Evolutionary conservation across 1,140 invertebrate genomes (phyloP).

Genomic region (Pseudomyrmex cubaensis): DNA sequence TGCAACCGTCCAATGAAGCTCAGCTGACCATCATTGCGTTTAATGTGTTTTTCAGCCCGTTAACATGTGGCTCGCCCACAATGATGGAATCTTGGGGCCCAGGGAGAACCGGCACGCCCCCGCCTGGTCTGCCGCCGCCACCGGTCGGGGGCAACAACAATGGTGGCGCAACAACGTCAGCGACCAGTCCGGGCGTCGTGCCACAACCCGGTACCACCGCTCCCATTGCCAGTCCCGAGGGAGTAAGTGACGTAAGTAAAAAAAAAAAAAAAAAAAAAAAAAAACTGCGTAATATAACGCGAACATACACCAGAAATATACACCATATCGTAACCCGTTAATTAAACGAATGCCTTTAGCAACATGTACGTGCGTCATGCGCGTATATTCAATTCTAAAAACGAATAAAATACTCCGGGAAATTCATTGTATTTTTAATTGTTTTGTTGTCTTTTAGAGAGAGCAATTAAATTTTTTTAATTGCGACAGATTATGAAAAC

Average conservation of each 20-base stretch:
- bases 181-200: slow-evolving; percentile 67
- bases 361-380: not conserved
- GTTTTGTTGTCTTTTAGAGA: not conserved
- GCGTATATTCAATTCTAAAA: slow-evolving; percentile 6
- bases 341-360: slow-evolving; percentile 27
- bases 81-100: slow-evolving; percentile 83
- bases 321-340: not conserved
- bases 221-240: slow-evolving; percentile 85
- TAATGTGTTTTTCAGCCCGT: slow-evolving; percentile 81
- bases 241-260: slow-evolving; percentile 83
- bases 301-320: too few species aligned
- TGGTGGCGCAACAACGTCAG: slow-evolving; percentile 73
- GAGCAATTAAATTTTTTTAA: not conserved
- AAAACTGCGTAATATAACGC: too few species aligned
- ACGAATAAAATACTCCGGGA: not conserved
- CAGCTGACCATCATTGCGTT: slow-evolving; percentile 47
- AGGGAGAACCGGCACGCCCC: slow-evolving; percentile 78
- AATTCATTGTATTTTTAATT: slow-evolving; percentile 3
- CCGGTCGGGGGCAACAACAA: slow-evolving; percentile 75
- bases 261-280: not conserved
- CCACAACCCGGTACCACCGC: slow-evolving; percentile 78
- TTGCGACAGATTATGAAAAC: too few species aligned
- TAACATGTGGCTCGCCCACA: slow-evolving; percentile 86
- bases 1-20: not conserved
- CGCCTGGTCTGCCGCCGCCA: slow-evolving; percentile 77